Evolutionary conservation across 1,140 invertebrate genomes (phyloP), one percentile per base, ranked within the genome.

Genomic region (Patella vulgata): DNA sequence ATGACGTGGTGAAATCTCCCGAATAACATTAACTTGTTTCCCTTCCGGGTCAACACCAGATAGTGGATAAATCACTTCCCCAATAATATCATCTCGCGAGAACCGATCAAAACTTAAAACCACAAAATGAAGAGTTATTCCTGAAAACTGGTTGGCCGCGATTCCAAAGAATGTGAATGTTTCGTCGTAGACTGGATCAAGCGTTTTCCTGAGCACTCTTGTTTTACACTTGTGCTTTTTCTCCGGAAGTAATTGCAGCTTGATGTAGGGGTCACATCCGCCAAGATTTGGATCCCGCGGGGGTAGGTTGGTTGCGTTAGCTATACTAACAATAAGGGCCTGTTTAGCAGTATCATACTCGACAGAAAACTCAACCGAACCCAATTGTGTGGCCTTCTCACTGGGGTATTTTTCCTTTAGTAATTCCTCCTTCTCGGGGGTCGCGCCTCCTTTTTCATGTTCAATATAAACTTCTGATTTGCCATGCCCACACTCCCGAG

Each of bases 21-120:
- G 74, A 44, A 66, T 76, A 19, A 83, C 50, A n/a, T 54, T 52
- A 2, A 74, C 56, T 48, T 77, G 72, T 46, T 82, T 77, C 61
- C 78, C 66, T 42, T 67, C 69, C 9, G 81, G 55, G 27, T 83
- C 77, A 6, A 78, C 63, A 28, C 71, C 78, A 52, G 90, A 89
- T 6, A 95, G 84, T 1, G 81, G 77, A 63, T 79, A 82, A 11
- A 83, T 63, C 9, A 84, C 80, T 82, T 94, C 92, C 1, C 93
- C 93, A 64, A 95, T 94, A 42, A 95, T 88, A 79, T 95, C 93
- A 75, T 96, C 93, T 19, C 92, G 86, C 21, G 92, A 94, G 86
- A 95, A 95, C 42, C 93, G 87, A 83, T 95, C 93, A 84, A 95
- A 95, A 82, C 94, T 93, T 75, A 94, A 93, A 1, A 95, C 90